Evolutionary conservation across 53 echinoderm and acorn worm genomes (phyloP), one percentile per base, ranked within the genome.

Genomic region (Apostichopus leukothele): DNA sequence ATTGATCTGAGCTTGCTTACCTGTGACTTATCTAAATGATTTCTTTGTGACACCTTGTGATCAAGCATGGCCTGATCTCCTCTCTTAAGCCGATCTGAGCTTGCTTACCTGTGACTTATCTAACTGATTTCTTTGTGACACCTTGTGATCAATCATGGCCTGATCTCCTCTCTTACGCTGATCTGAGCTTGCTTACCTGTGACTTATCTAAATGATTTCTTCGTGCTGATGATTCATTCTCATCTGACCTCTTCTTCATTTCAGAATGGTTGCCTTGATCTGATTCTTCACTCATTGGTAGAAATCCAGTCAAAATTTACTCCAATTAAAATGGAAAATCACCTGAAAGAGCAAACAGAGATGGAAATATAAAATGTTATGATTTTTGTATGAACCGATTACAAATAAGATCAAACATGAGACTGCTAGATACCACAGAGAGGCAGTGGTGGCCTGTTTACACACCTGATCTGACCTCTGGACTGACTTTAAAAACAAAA

Each of bases 161-260:
- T 63, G 63, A 63, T 16, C 11, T 13, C 9, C 63, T 63, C 16
- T 16, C 11, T 9, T 4, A 63, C 13, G 11, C 63, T 0, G 4
- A 63, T 16, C 63, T 13, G 11, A 63, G 16, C 8, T 50, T 20
- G 6, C 81, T 81, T 59, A 81, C 81, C 81, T 81, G 81, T 81
- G 81, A 52, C 25, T 81, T 81, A 7, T 81, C 81, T 81, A 81
- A 81, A 51, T 59, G 54, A 5, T 54, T 81, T 81, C 81, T 5
- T 81, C 81, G 53, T 39, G 39, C 39, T n/a, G 81, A n/a, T 81
- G 59, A 54, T 11, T 81, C 81, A 81, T 81, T 81, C 19, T 81
- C 81, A 57, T 81, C 81, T 57, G 81, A 81, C 59, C 81, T 81
- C 59, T 81, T 81, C 81, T 81, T 81, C 81, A 81, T 81, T 59